Base-by-base conservation (phyloP, 2,113 vertebrate genomes). In the Kryptolebias marmoratus region DNA sequence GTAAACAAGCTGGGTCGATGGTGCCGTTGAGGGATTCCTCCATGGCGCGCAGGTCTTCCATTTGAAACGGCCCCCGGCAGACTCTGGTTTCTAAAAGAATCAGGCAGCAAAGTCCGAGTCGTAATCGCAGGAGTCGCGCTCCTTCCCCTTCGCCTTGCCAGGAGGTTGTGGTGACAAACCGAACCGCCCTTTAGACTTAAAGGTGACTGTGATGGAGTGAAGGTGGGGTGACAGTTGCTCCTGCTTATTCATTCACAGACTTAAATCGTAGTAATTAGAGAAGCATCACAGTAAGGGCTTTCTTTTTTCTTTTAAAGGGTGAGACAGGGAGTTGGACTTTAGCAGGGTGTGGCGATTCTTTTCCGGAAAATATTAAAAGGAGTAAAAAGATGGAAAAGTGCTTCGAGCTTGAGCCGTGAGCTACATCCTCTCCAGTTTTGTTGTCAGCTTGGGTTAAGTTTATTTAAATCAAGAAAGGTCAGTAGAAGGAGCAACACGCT, bases 1-100 rank as follows among this genome's bases (percentile, higher is more conserved):
- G 87, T 82, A 94, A 88, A 88, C 93, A 94, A 32, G 85, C 77
- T 1, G 93, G 93, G 71, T 94, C 63, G 5, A 93, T 85, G 27
- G 90, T 93, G 68, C 22, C n/a, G 72, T 93, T 93, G 28, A 80
- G 8, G 4, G 31, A 10, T 60, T 93, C 90, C 73, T 93, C 91
- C 87, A 91, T 88, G 60, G 44, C 11, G 9, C 16, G 52, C 49
- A 56, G 65, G 52, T 31, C 1, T 22, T 67, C 67, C 53, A 72
- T 65, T 42, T 32, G 8, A 22, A 70, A 50, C 47, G 27, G 56
- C 5, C 4, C 27, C 11, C 11, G 44, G 39, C 7, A 42, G 11
- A 44, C 42, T 64, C 14, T 28, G 27, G 13, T 13, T 36, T 9
- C 32, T 14, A 76, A 44, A 58, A 75, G 31, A 15, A 2, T 2